These are phyloP conservation scores for Drosophila lini DNA, from an alignment of 1,140 invertebrate genomes.

Conservation along the genomic window DNA sequence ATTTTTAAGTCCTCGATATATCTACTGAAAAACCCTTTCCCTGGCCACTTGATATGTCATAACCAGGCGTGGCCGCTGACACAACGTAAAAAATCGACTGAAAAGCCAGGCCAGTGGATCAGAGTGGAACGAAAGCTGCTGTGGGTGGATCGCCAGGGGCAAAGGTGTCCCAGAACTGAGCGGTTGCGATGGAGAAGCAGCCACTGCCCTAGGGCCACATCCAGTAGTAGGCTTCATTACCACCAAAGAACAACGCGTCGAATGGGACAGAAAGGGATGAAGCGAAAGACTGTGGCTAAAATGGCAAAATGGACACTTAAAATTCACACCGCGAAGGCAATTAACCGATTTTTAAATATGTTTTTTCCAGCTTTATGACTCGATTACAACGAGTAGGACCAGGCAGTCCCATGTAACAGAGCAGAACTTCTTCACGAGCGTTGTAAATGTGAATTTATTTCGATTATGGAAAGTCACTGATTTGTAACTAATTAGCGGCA, in stretches of 20 bases:
- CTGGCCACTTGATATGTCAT: slow-evolving; percentile 70
- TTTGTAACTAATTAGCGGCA: slow-evolving; percentile 75
- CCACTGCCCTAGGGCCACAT: slow-evolving; percentile 8
- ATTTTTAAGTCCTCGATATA: neutral
- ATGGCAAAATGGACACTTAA: slow-evolving; percentile 51
- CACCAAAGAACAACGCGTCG: slow-evolving; percentile 34
- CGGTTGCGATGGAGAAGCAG: neutral
- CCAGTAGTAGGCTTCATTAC: slow-evolving; percentile 42
- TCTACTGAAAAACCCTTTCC: neutral
- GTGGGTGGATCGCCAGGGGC: slow-evolving; percentile 40
- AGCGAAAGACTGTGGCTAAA: neutral
- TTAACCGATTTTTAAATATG: slow-evolving; percentile 81
- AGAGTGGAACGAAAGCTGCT: slow-evolving; percentile 13
- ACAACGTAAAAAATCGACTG: slow-evolving; percentile 59
- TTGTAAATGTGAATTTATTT: slow-evolving; percentile 65
- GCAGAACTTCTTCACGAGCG: slow-evolving; percentile 24
- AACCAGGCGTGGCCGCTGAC: slow-evolving; percentile 70
- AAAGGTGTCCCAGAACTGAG: neutral
- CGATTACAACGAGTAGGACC: slow-evolving; percentile 40
- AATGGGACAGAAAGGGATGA: slow-evolving; percentile 38
- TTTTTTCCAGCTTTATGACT: slow-evolving; percentile 65
- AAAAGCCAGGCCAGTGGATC: slow-evolving; percentile 12
- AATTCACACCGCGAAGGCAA: slow-evolving; percentile 44
- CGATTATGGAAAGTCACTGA: slow-evolving; percentile 80
- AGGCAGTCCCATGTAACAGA: slow-evolving; percentile 17